Conservation (phyloP, 2,113 vertebrate genomes). For the Oreochromis aureus region DNA sequence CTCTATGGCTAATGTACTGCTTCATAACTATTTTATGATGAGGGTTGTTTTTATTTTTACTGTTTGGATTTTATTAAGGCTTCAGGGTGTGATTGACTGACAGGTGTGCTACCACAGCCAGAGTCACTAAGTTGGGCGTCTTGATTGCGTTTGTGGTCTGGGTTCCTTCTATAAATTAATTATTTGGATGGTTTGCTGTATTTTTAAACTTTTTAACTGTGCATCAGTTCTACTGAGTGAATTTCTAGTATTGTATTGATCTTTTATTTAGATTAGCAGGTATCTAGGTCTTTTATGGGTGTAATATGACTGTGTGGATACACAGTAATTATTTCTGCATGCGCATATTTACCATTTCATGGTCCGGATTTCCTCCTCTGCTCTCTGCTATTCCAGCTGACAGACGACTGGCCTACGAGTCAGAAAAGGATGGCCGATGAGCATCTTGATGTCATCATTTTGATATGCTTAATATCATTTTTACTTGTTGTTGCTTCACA, state of each 20-base stretch:
- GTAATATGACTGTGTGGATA: neutral
- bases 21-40: too few relatives aligned
- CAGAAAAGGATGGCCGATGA: neutral
- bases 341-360: neutral
- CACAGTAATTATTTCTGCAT: neutral
- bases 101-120: too few relatives aligned
- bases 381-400: neutral
- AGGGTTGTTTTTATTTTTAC: too few relatives aligned
- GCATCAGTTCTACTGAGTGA: too few relatives aligned
- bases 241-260: too few relatives aligned
- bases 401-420: neutral
- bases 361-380: neutral
- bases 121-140: neutral
- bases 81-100: too few relatives aligned
- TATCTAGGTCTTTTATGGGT: neutral
- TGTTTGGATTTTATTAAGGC: too few relatives aligned
- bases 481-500: neutral
- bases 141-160: neutral
- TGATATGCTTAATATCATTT: neutral
- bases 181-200: neutral
- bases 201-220: neutral
- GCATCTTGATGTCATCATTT: neutral
- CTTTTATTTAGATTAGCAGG: neutral
- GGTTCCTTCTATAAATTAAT: neutral
- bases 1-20: too few relatives aligned